phyloP scores from a whole-genome alignment of 2,888 invertebrate genomes.

The Tipula lateralis region DNA sequence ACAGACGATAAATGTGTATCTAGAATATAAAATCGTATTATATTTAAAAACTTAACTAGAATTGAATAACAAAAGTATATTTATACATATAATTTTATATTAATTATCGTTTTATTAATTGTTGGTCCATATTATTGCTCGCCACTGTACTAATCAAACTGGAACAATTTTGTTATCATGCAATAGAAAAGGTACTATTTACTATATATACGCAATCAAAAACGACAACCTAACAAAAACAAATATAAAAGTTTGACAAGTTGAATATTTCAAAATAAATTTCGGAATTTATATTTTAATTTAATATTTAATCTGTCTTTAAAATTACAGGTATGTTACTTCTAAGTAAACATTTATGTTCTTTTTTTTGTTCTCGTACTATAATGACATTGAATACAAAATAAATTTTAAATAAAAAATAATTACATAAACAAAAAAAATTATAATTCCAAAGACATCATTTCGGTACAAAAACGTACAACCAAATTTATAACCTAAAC shows the following conservation, averaged over 20 bases:
- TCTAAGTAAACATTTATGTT: not conserved
- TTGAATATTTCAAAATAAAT: not conserved
- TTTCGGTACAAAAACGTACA: not conserved
- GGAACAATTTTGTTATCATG: not conserved
- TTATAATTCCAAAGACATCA: not conserved
- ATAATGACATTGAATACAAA: not conserved
- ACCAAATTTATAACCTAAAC: not conserved
- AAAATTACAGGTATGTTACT: not conserved
- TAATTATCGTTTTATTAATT: not conserved
- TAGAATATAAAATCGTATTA: not conserved
- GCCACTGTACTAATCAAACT: not conserved
- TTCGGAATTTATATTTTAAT: not conserved
- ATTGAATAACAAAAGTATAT: not conserved
- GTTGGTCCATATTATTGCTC: not conserved
- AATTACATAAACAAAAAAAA: not conserved
- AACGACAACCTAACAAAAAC: not conserved
- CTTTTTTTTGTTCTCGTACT: not conserved
- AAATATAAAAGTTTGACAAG: not conserved
- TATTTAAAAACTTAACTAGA: not conserved
- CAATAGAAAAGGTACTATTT: not conserved
- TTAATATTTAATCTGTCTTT: not conserved
- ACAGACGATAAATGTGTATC: conserved; percentile 35
- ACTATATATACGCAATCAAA: not conserved
- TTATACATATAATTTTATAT: not conserved
- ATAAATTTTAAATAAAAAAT: not conserved